Percentiles rank a stretch among this genome's conserved stretches.
phyloP scores from a whole-genome alignment of 2,797 vertebrate genomes.

The Gorsachius magnificus region DNA sequence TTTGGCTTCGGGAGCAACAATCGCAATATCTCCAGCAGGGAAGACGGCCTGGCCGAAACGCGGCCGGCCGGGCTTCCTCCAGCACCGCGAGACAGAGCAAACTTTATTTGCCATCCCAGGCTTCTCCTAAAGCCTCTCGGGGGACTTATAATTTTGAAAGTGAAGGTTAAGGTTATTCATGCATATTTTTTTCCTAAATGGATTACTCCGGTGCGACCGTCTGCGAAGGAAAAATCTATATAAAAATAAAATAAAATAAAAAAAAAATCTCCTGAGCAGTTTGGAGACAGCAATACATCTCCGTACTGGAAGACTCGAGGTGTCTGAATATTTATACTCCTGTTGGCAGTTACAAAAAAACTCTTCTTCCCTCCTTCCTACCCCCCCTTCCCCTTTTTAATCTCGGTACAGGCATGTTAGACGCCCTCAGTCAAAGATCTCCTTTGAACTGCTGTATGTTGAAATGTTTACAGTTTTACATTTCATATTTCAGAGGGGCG shows the following conservation, averaged over 20 bases:
- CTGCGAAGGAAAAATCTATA: not conserved
- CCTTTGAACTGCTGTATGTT: slow-evolving; percentile 64
- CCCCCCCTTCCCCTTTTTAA: slow-evolving; percentile 29
- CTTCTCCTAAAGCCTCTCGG: slow-evolving; percentile 30
- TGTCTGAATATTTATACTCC: slow-evolving; percentile 58
- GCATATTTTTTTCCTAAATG: slow-evolving; percentile 38
- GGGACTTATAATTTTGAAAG: slow-evolving; percentile 48
- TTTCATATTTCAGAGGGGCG: slow-evolving; percentile 77
- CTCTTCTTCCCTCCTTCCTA: slow-evolving; percentile 41
- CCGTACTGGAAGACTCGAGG: slow-evolving; percentile 22
- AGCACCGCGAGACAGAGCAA: not conserved
- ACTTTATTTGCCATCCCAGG: slow-evolving; percentile 42
- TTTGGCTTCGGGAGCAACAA: not conserved
- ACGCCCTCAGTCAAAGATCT: slow-evolving; percentile 62
- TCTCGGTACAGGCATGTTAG: slow-evolving; percentile 50
- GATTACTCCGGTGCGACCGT: not conserved
- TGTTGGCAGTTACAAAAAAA: slow-evolving; percentile 38
- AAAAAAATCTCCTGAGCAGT: not conserved
- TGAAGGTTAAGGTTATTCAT: slow-evolving; percentile 57
- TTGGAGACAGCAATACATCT: slow-evolving; percentile 13
- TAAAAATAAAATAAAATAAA: not conserved
- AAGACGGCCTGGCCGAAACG: not conserved
- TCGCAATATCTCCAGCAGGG: not conserved
- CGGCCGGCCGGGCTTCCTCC: not conserved
- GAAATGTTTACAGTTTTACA: slow-evolving; percentile 78